Percentiles rank a stretch among this genome's conserved stretches.
Evolutionary conservation across 2,888 invertebrate species (phyloP).

Genomic region (Pogonocherus hispidulus): DNA sequence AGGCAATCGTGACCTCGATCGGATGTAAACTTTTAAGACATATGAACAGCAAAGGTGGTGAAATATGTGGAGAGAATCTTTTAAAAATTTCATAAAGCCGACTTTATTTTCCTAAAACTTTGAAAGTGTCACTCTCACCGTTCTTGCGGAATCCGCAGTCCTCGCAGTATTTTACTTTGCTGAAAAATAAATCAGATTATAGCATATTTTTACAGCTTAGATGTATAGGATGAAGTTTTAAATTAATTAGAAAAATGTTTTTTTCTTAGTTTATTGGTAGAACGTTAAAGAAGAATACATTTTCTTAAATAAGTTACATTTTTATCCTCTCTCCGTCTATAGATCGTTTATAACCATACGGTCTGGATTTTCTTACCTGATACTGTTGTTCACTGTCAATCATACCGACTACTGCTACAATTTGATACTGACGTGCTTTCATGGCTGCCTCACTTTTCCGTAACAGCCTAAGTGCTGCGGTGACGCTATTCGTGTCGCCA

Average conservation of each 20-base stretch:
- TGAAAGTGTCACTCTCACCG: slow-evolving; percentile 70
- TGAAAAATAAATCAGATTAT: slow-evolving; percentile 68
- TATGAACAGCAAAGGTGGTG: slow-evolving; percentile 66
- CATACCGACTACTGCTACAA: slow-evolving; percentile 83
- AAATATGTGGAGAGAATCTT: slow-evolving; percentile 47
- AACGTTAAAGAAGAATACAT: too few species aligned
- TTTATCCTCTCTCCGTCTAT: too few species aligned
- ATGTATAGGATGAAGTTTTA: not conserved
- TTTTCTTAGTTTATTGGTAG: too few species aligned
- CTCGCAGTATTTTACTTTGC: slow-evolving; percentile 84
- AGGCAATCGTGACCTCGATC: slow-evolving; percentile 7
- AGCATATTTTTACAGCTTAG: not conserved
- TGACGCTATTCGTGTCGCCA: slow-evolving; percentile 72
- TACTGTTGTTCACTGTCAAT: slow-evolving; percentile 82
- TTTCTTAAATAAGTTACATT: too few species aligned
- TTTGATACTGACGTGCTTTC: slow-evolving; percentile 89
- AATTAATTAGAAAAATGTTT: too few species aligned
- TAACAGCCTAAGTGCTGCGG: slow-evolving; percentile 76
- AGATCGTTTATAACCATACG: too few species aligned
- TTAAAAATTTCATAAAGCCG: slow-evolving; percentile 42
- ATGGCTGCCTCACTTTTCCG: slow-evolving; percentile 83
- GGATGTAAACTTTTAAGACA: slow-evolving; percentile 34
- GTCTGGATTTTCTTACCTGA: slow-evolving; percentile 79
- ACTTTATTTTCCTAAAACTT: slow-evolving; percentile 40
- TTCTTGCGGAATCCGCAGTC: slow-evolving; percentile 81